phyloP scores from a whole-genome alignment of 2,113 vertebrate genomes.

The Aspiorhynchus laticeps region DNA sequence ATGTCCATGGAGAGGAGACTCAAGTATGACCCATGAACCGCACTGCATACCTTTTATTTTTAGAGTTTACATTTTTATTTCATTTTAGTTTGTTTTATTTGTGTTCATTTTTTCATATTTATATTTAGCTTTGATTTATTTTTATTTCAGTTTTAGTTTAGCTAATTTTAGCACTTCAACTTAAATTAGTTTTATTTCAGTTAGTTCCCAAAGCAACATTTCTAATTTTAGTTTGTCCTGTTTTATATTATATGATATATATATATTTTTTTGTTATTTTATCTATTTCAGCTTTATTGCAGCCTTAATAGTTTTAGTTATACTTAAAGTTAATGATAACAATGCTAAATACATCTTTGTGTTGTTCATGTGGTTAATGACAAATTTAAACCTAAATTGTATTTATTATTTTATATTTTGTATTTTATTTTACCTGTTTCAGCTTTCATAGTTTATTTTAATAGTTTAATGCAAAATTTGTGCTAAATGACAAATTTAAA shows the following conservation, averaged over 20 bases:
- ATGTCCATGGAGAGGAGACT: slow-evolving; percentile 95
- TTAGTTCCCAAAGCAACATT: background rate
- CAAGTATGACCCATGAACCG: slow-evolving; percentile 76
- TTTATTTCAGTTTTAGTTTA: background rate
- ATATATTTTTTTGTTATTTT: background rate
- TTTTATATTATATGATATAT: slow-evolving; percentile 4
- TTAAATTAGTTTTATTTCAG: background rate
- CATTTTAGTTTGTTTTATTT: background rate
- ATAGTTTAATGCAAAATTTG: background rate
- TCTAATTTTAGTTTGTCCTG: background rate
- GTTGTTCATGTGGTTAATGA: too few species aligned
- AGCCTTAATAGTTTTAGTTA: too few species aligned
- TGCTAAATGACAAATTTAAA: background rate
- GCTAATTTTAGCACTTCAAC: background rate
- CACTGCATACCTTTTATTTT: background rate
- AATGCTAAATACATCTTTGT: too few species aligned
- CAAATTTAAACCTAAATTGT: too few species aligned
- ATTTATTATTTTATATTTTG: too few species aligned
- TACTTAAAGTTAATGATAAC: too few species aligned
- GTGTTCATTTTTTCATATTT: background rate
- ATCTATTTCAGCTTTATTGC: background rate
- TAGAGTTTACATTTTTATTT: background rate
- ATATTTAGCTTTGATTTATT: background rate
- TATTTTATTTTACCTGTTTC: too few species aligned
- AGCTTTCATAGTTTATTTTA: background rate